Conservation (phyloP, 2,888 invertebrate species). For the Cryptus viduatorius region DNA sequence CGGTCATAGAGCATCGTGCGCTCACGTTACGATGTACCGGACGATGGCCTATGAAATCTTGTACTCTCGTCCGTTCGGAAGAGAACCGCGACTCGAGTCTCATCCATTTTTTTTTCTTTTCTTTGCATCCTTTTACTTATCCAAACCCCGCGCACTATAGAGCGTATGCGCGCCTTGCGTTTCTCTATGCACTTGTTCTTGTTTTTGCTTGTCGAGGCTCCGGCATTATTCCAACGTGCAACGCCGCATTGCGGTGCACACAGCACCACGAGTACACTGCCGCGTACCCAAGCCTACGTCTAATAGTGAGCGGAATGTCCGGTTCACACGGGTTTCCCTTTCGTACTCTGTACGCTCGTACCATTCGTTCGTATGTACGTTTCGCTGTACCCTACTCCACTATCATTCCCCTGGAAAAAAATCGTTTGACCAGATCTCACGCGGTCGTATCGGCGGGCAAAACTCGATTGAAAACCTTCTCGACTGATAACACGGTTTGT, state of each 20-base stretch:
- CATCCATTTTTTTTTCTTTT: slow-evolving; percentile 18
- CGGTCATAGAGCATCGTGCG: slow-evolving; percentile 17
- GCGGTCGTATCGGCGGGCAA: not conserved
- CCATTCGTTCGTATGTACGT: not conserved
- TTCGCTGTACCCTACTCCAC: not conserved
- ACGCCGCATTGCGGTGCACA: slow-evolving; percentile 22
- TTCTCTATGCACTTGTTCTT: slow-evolving; percentile 50
- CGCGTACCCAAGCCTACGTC: slow-evolving; percentile 42
- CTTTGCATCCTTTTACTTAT: not conserved
- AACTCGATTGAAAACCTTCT: slow-evolving; percentile 48
- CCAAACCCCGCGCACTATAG: not conserved
- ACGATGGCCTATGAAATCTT: slow-evolving; percentile 63
- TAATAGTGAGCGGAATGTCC: slow-evolving; percentile 45
- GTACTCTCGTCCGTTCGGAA: slow-evolving; percentile 21
- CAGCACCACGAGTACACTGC: slow-evolving; percentile 14
- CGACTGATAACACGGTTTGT: slow-evolving; percentile 56
- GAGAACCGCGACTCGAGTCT: not conserved
- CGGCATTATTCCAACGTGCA: slow-evolving; percentile 25
- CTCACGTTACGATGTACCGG: slow-evolving; percentile 5
- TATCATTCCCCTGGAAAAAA: not conserved
- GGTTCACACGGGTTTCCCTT: slow-evolving; percentile 66
- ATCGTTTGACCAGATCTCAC: not conserved
- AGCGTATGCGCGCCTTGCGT: slow-evolving; percentile 16
- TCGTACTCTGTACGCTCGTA: slow-evolving; percentile 18
- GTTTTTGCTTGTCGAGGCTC: slow-evolving; percentile 16